These are phyloP conservation scores for Hesperia comma DNA, from an alignment of 2,888 invertebrate genomes.

Conservation along the genomic window DNA sequence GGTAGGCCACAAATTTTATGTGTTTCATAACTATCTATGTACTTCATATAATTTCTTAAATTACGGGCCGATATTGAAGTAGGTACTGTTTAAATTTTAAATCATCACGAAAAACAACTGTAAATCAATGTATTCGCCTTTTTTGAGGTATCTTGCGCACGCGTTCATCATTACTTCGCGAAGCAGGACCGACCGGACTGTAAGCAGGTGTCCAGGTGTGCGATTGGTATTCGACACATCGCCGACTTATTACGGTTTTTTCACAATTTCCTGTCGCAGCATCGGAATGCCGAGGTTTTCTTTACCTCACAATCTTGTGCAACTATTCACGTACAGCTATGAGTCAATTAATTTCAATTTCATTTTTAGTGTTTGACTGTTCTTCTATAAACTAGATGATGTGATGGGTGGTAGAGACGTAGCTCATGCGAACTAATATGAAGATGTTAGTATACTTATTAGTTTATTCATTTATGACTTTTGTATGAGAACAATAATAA, in stretches of 20 bases:
- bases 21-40: no score
- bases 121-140: background rate
- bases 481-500: no score
- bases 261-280: constrained; percentile 50
- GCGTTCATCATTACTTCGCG: constrained; percentile 48
- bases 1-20: no score
- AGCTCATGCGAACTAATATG: no score
- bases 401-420: no score
- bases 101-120: background rate
- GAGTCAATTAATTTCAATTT: constrained; percentile 8
- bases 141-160: constrained; percentile 52
- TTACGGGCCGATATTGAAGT: no score
- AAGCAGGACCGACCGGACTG: constrained; percentile 46
- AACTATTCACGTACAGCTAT: constrained; percentile 8
- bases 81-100: no score
- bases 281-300: constrained; percentile 46
- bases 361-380: no score
- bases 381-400: no score
- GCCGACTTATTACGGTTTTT: constrained; percentile 50
- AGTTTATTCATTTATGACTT: no score
- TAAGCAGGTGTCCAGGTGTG: constrained; percentile 47
- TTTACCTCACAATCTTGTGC: constrained; percentile 33
- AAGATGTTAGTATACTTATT: no score
- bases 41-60: no score
- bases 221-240: constrained; percentile 52